phyloP scores from a whole-genome alignment of 1,140 invertebrate genomes.

The Drosophila carrolli region DNA sequence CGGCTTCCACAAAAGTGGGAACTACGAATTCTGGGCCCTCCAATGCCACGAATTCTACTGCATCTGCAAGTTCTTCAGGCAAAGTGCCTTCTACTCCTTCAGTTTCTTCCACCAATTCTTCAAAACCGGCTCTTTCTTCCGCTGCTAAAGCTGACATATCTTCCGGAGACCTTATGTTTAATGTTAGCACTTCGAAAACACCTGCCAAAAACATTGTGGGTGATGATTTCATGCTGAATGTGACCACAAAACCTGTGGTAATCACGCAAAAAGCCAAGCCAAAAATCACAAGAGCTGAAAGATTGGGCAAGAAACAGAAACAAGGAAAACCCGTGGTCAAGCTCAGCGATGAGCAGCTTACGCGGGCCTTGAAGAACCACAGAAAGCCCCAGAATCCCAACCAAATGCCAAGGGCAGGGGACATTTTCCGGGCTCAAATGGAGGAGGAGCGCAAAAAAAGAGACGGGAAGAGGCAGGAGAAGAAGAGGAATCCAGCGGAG shows the following conservation, averaged over 20 bases:
- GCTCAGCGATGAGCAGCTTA: constrained; percentile 40
- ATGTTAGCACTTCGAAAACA: neutral
- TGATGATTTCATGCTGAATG: constrained; percentile 65
- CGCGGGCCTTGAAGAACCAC: constrained; percentile 11
- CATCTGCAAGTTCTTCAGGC: neutral
- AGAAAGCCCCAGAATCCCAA: constrained; percentile 59
- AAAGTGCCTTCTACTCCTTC: neutral
- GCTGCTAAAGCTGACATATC: neutral
- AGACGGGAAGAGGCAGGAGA: constrained; percentile 1
- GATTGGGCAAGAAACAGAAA: constrained; percentile 32
- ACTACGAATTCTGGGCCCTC: neutral
- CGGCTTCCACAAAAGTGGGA: neutral
- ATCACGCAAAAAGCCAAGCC: constrained; percentile 21
- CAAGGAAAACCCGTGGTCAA: constrained; percentile 17
- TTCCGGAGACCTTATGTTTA: constrained; percentile 1
- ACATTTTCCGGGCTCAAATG: constrained; percentile 62
- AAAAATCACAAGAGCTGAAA: constrained; percentile 35
- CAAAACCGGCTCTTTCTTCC: neutral
- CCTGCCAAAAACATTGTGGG: neutral
- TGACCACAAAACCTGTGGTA: constrained; percentile 20
- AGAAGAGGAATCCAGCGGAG: neutral
- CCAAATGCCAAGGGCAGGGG: constrained; percentile 53
- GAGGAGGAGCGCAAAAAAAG: constrained; percentile 41
- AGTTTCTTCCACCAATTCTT: neutral
- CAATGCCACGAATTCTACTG: neutral